Evolutionary conservation across 2,113 vertebrate genomes (phyloP), one percentile per base, ranked within the genome.

Genomic region (Hypanus sabinus): DNA sequence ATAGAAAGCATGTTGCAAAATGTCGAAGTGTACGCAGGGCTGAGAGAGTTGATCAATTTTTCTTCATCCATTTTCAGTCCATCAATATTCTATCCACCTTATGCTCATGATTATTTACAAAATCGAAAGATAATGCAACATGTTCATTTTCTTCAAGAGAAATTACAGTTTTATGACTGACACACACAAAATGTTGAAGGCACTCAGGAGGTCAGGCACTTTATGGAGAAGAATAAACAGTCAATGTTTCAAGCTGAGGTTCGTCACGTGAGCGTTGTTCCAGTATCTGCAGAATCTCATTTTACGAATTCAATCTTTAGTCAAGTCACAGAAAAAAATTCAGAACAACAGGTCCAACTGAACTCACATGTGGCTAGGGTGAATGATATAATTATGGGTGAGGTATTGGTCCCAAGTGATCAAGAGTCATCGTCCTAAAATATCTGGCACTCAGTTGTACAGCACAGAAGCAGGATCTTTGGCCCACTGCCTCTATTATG

Each of bases 351-450:
- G n/a, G 10, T 79, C 36, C 27, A 18, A 16, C 20, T 80, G 79
- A 80, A 20, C 14, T 30, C n/a, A 11, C 1, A 46, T n/a, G 8
- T 77, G 75, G n/a, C 60, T n/a, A 77, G 93, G 94, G 24, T 92
- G 65, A 94, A 94, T 76, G 88, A 12, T 76, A 93, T 76, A 85
- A 95, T 81, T 95, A 94, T 88, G 95, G 83, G 94, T 90, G 71
- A 94, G 46, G 94, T 73, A 92, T 92, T 18, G 33, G 70, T 92
- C 88, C 68, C 33, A 36, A 38, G 88, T 70, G 36, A 71, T 92
- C 65, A 71, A 62, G 62, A 38, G 36, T 16, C 33, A 22, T 38
- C 36, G 22, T 9, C 8, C 79, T 38, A 33, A 81, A 81, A 38
- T 38, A 81, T 6, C 79, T 81, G 79, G 18, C 30, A 46, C 80